Base-by-base conservation (phyloP, 2,888 invertebrate species). In the Drosophila gaucha region DNA sequence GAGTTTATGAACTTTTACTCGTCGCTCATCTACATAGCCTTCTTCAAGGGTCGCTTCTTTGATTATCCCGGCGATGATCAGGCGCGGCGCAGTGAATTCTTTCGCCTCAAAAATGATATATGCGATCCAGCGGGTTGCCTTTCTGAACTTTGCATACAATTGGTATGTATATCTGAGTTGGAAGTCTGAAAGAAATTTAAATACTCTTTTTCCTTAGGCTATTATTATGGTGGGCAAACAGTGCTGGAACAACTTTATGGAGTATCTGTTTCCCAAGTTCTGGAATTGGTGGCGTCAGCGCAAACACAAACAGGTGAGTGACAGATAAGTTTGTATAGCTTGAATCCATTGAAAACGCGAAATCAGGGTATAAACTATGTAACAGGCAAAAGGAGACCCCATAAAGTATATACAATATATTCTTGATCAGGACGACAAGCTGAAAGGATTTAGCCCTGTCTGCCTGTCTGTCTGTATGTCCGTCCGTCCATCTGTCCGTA, bases 1-100 rank as follows among this genome's bases (percentile, higher is more conserved):
- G 98, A 99, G 91, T 99, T 99, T 90, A 97, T 99, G 94, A 99
- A 99, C 92, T 99, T 97, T 92, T 99, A 99, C 91, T 98, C 98
- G 0, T 98, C 99, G 0, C 94, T 99, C n/a, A 97, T 99, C 83
- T 99, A 99, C 92, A 99, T 99, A 55, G 99, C 99, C 0, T 99
- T 99, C 92, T 98, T 99, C 91, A 99, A 99, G 95, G 97, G 97
- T 38, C 94, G 97, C 64, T 97, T 97, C 92, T 97, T 96, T 91
- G 96, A 96, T 80, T 96, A 97, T 92, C 97, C 97, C 0, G 97
- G 97, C 0, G 97, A 97, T 86, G 94, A 94, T 54, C 94, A 94
- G 56, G 95, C 95, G 0, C 92, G 96, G 6, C 93, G 94, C 51
- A 95, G 96, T 0, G 95, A 95, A 85, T 95, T 97, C 90, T 94